phyloP scores from a whole-genome alignment of 2,797 vertebrate species.

The Syndactyla subalaris region DNA sequence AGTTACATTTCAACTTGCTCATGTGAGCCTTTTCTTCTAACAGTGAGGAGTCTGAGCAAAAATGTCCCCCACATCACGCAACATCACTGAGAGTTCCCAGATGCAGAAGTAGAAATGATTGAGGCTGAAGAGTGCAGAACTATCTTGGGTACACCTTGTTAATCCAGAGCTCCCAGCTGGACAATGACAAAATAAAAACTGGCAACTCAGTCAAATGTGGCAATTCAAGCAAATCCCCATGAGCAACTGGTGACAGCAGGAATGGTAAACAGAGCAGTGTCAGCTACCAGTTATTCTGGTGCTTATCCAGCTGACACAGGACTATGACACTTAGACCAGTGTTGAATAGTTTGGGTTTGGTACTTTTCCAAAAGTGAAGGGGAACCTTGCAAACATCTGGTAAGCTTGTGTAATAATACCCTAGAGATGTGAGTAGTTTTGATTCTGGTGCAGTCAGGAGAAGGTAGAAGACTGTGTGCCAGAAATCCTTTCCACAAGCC shows the following conservation, averaged over 20 bases:
- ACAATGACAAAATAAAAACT: not conserved
- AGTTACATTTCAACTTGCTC: not conserved
- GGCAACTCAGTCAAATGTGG: not conserved
- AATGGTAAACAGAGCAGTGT: not conserved
- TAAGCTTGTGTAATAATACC: not conserved
- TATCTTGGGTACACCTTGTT: not conserved
- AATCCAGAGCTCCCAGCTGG: not conserved
- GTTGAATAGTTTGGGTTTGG: not conserved
- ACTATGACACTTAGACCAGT: not conserved
- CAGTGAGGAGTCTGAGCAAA: not conserved
- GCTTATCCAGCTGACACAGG: not conserved
- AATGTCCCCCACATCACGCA: not conserved
- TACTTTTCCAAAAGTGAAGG: not conserved
- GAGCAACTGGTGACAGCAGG: not conserved
- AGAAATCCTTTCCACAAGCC: not conserved
- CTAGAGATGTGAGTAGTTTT: not conserved
- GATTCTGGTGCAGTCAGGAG: not conserved
- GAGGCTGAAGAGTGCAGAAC: not conserved
- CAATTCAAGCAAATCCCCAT: not conserved
- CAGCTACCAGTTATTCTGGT: not conserved
- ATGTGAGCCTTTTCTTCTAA: not conserved
- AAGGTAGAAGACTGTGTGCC: not conserved
- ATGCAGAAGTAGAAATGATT: not conserved
- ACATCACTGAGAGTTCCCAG: not conserved
- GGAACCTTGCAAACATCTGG: not conserved